A percentile compares a stretch with the other conserved stretches of the same genome.
These are phyloP conservation scores for Macaca mulatta DNA, from an alignment of 2,113 vertebrate genomes.

Conservation along the genomic window DNA sequence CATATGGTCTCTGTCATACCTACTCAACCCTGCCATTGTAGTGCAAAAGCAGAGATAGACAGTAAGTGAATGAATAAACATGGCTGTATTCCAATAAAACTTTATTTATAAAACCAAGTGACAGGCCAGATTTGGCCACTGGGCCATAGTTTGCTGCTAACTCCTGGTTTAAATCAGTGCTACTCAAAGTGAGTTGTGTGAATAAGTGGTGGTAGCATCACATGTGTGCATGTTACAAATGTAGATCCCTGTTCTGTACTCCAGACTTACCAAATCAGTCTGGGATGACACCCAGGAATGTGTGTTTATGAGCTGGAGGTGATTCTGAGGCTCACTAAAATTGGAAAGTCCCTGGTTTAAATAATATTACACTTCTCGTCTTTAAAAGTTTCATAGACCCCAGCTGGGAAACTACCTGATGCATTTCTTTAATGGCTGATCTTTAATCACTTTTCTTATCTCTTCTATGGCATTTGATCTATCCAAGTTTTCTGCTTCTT, in stretches of 20 bases:
- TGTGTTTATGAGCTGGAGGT: background rate
- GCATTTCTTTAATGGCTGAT: background rate
- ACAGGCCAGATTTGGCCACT: background rate
- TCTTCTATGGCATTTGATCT: background rate
- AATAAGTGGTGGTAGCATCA: background rate
- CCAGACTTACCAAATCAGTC: background rate
- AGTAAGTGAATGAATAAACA: background rate
- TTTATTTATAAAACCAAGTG: background rate
- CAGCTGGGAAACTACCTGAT: background rate
- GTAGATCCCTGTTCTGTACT: background rate
- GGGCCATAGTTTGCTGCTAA: constrained; percentile 8
- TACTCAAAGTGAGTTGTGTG: background rate
- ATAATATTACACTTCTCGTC: background rate
- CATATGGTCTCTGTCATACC: background rate
- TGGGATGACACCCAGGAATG: background rate
- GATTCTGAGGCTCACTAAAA: background rate
- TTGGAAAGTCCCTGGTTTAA: background rate
- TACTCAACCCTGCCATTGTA: background rate
- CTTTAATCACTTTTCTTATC: background rate
- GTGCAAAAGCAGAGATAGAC: background rate
- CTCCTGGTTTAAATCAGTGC: background rate
- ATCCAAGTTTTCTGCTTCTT: constrained; percentile 9
- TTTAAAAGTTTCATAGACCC: background rate
- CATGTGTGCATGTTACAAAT: background rate
- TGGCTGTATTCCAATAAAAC: background rate